phyloP scores from a whole-genome alignment of 2,888 invertebrate species.

The Didymodactylos carnosus region DNA sequence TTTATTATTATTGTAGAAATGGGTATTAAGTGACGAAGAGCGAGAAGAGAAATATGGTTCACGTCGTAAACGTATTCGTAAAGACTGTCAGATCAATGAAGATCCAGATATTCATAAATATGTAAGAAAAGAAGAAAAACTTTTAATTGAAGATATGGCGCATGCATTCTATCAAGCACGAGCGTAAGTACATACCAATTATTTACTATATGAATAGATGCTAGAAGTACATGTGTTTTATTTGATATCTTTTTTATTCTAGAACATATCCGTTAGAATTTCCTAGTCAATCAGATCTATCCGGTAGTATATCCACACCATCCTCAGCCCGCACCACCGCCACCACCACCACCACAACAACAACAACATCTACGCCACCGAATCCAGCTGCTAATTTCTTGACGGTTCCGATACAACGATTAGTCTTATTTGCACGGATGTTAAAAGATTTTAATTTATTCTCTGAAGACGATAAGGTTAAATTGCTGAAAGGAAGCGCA shows the following conservation, averaged over 20 bases:
- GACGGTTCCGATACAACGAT: slow-evolving; percentile 3
- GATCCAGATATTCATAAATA: neutral
- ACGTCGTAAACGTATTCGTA: neutral
- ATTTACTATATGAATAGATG: neutral
- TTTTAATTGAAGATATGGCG: neutral
- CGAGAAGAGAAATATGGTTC: slow-evolving; percentile 11
- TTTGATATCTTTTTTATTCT: neutral
- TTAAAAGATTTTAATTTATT: slow-evolving; percentile 5
- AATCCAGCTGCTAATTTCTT: slow-evolving; percentile 11
- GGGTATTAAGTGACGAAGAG: slow-evolving; percentile 11
- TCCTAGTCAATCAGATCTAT: neutral
- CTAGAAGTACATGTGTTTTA: neutral
- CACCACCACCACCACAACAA: no score
- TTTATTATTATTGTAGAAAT: no score
- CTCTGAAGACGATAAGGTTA: slow-evolving; percentile 3
- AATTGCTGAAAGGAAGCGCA: slow-evolving; percentile 2
- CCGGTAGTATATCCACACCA: neutral
- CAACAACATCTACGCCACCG: neutral
- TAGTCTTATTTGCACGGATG: slow-evolving; percentile 10
- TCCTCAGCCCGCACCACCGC: no score
- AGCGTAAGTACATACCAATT: no score
- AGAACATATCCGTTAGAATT: neutral
- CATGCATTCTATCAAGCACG: neutral
- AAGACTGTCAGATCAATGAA: neutral
- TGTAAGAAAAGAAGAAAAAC: neutral